A percentile compares a stretch with the other conserved stretches of the same genome.
phyloP scores from a whole-genome alignment of 2,113 vertebrate genomes.

The Lepisosteus oculatus region DNA sequence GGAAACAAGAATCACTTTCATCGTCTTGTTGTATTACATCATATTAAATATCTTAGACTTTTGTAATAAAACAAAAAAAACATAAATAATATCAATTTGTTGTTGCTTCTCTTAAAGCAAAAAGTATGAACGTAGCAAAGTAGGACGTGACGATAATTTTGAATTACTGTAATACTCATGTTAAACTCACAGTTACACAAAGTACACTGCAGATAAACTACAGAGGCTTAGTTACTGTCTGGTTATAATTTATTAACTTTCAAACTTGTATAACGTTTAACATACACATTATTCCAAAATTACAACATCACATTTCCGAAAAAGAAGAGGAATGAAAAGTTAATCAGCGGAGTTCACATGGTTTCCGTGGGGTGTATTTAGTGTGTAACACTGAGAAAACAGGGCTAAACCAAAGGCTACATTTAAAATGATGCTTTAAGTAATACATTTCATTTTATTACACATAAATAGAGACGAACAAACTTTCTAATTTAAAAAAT shows the following conservation, averaged over 20 bases:
- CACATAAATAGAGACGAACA: neutral
- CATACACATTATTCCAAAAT: neutral
- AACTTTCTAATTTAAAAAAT: no score
- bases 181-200: no score
- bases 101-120: neutral
- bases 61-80: conserved; percentile 19
- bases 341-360: no score
- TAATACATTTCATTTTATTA: neutral
- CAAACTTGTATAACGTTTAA: neutral
- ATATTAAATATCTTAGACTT: conserved; percentile 21
- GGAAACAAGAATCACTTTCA: conserved; percentile 7
- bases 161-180: no score
- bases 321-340: no score
- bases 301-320: neutral
- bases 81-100: conserved; percentile 32
- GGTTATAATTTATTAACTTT: neutral
- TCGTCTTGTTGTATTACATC: neutral
- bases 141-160: no score
- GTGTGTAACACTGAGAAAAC: conserved; percentile 13
- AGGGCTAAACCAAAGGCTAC: neutral
- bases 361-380: neutral
- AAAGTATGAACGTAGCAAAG: neutral
- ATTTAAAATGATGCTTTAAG: neutral
- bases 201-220: no score
- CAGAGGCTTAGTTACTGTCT: neutral